These are phyloP conservation scores for Ophiothrix spiculata DNA, from an alignment of 35 echinoderm and acorn worm genomes.

Conservation along the genomic window DNA sequence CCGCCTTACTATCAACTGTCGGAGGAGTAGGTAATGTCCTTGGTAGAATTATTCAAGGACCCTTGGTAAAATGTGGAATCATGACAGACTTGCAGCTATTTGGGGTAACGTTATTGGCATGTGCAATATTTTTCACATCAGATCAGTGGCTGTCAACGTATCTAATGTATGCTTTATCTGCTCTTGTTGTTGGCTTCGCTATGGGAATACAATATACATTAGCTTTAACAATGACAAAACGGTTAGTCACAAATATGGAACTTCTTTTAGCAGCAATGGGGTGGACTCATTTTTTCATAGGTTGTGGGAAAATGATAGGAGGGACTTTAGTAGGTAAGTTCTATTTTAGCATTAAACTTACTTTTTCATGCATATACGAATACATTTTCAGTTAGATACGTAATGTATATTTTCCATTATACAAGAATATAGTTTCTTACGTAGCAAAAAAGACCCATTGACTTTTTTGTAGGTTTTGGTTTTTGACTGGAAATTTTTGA, in stretches of 20 bases:
- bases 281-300: not conserved
- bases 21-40: not conserved
- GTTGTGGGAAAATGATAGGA: not conserved
- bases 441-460: not conserved
- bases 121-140: not conserved
- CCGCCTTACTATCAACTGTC: slow-evolving; percentile 21
- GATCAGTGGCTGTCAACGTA: not conserved
- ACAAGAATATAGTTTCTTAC: no score
- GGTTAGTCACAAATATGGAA: not conserved
- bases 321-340: not conserved
- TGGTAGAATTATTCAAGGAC: not conserved
- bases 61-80: not conserved
- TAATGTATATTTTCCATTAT: not conserved
- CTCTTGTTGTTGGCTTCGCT: not conserved
- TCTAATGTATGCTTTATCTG: not conserved
- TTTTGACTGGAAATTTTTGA: no score
- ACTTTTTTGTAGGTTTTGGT: not conserved
- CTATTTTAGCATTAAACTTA: not conserved
- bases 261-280: not conserved
- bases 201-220: not conserved
- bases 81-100: not conserved
- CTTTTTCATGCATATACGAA: not conserved
- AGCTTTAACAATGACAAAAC: not conserved
- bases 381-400: not conserved
- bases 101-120: not conserved